Percentiles rank a stretch among this genome's conserved stretches.
phyloP scores from a whole-genome alignment of 2,888 invertebrate species.

The Carpatolechia fugitivella region DNA sequence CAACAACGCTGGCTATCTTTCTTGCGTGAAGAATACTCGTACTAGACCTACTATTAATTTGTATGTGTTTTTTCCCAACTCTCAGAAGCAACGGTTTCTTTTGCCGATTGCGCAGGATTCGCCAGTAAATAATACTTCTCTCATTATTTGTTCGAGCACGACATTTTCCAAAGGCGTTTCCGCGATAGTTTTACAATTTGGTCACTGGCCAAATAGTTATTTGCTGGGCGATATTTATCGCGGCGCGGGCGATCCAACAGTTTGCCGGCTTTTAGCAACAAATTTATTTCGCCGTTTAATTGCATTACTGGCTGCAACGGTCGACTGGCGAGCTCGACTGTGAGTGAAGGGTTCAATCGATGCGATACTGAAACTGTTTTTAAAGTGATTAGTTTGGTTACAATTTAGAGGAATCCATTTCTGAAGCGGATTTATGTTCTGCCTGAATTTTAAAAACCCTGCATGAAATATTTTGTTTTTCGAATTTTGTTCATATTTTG shows the following conservation, averaged over 20 bases:
- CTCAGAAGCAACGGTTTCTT: too few relatives aligned
- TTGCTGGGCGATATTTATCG: conserved; percentile 22
- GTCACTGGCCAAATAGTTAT: conserved; percentile 26
- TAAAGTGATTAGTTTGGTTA: too few relatives aligned
- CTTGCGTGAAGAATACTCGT: too few relatives aligned
- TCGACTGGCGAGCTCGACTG: neutral
- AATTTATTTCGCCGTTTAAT: conserved; percentile 5
- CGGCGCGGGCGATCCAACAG: neutral
- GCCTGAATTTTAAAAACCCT: too few relatives aligned
- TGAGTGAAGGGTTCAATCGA: neutral
- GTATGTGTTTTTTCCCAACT: too few relatives aligned
- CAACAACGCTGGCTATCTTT: too few relatives aligned
- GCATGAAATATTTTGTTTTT: too few relatives aligned
- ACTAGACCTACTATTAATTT: too few relatives aligned
- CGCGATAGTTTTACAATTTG: conserved; percentile 23
- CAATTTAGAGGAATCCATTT: too few relatives aligned
- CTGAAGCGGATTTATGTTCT: too few relatives aligned
- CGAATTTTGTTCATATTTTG: too few relatives aligned
- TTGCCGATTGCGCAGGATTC: neutral
- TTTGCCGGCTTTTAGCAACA: neutral
- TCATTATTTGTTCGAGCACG: neutral
- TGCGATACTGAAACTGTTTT: too few relatives aligned
- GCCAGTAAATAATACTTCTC: neutral
- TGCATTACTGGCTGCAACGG: neutral
- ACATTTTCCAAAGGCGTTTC: neutral